These are phyloP conservation scores for Amblyornis subalaris DNA, from an alignment of 2,113 vertebrate genomes.

Conservation along the genomic window DNA sequence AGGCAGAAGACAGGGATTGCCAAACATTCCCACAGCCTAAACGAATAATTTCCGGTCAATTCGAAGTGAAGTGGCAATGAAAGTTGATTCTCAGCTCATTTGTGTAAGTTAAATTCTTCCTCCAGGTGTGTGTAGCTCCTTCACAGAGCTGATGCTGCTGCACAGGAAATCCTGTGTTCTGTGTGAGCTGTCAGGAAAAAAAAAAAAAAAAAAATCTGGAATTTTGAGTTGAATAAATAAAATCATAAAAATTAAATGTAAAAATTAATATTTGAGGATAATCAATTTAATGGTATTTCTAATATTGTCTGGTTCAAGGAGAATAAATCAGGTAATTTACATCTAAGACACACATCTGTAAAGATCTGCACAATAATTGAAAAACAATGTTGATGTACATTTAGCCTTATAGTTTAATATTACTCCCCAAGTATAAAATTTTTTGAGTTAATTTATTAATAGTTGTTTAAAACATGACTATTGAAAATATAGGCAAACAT, in stretches of 20 bases:
- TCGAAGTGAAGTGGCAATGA: neutral
- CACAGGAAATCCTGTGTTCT: neutral
- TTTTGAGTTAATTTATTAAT: neutral
- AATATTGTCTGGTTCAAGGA: neutral
- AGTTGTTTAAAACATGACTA: neutral
- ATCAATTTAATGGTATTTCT: neutral
- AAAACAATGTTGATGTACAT: neutral
- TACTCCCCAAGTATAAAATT: accelerated
- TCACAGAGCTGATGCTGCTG: neutral
- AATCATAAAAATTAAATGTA: neutral
- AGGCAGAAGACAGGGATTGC: accelerated
- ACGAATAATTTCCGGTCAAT: neutral
- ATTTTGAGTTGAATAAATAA: neutral
- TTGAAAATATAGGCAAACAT: accelerated
- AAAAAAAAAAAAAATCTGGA: neutral
- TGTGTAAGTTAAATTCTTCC: neutral
- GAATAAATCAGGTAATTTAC: accelerated
- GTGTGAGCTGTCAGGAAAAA: neutral
- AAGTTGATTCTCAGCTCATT: neutral
- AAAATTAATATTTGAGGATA: neutral
- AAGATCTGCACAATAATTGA: neutral
- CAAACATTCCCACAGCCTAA: neutral
- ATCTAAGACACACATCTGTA: neutral
- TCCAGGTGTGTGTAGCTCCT: neutral
- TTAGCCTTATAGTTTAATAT: neutral